Conservation (phyloP, 2,888 invertebrate genomes). For the Drosophila nigricruria region DNA sequence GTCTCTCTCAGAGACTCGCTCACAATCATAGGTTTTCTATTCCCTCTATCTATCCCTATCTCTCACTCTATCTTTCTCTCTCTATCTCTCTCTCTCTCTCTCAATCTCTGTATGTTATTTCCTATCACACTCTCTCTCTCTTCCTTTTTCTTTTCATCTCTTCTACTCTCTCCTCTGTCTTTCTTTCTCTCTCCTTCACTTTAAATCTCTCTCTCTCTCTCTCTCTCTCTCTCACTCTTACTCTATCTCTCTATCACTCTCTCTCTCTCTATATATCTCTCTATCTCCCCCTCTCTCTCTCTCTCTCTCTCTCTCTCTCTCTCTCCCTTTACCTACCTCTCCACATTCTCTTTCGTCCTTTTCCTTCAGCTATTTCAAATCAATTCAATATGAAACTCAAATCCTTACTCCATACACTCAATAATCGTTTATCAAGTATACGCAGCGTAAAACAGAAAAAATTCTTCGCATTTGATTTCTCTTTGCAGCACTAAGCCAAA, state of each 20-base stretch:
- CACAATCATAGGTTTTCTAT: too few relatives aligned
- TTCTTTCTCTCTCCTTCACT: neutral
- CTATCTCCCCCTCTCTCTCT: neutral
- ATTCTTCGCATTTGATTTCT: conserved; percentile 20
- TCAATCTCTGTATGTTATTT: too few relatives aligned
- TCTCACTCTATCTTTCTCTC: neutral
- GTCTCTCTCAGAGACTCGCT: too few relatives aligned
- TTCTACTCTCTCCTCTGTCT: neutral
- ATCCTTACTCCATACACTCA: neutral
- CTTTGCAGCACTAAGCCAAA: neutral
- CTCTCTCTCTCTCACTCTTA: neutral
- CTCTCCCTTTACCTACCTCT: neutral
- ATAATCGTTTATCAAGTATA: conserved; percentile 29
- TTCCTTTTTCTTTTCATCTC: neutral
- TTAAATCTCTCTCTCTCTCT: neutral
- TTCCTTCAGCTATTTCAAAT: neutral
- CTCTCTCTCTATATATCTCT: neutral
- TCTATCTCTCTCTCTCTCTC: neutral
- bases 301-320: neutral
- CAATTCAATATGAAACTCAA: neutral
- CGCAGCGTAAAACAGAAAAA: conserved; percentile 14
- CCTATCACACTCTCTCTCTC: neutral
- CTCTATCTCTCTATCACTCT: neutral
- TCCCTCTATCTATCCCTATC: too few relatives aligned
- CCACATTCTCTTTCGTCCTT: neutral